Evolutionary conservation across 2,888 invertebrate species (phyloP), one percentile per base, ranked within the genome.

Genomic region (Isoperla grammatica): DNA sequence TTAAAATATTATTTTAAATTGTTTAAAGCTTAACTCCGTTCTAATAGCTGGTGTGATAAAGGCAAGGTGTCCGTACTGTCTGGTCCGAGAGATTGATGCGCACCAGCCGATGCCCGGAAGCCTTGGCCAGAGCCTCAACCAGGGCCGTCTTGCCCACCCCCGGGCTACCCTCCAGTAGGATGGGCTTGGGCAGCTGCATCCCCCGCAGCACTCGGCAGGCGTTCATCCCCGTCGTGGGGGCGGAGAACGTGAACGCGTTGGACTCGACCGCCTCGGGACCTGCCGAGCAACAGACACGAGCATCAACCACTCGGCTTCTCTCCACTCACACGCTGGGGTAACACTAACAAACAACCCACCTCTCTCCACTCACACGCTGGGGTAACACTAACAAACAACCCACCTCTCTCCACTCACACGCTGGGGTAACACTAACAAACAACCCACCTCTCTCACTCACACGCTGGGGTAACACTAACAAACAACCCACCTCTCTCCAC

Each of bases 91-190:
- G 80, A 79, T 99, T 99, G 61, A 99, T 94, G 48, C 99, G 81
- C 12, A 95, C 86, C 35, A 98, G 83, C 69, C 83, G 81, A 72
- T 94, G 85, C 1, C 93, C 90, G 1, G 94, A 85, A 8, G 85
- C 83, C 70, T 84, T 86, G 0, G 97, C 96, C 42, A 99, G 77
- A 22, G 95, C 95, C 57, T 87, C 85, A 1, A 99, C 90, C 58
- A 97, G 79, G 67, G 95, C 95, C 0, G 98, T 98, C 76, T 99
- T 99, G 2, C 99, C 99, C 17, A 98, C 97, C 1, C 99, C 99
- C 2, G 99, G 99, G 68, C 95, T 92, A 1, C 95, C 99, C 78
- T 99, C 99, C 15, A 99, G 75, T 57, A 99, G 80, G 61, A 99
- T 85, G 0, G 98, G 95, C 63, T 89, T 88, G 2, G 70, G 68